These are phyloP conservation scores for Psophia crepitans DNA, from an alignment of 2,113 vertebrate species.

Conservation along the genomic window DNA sequence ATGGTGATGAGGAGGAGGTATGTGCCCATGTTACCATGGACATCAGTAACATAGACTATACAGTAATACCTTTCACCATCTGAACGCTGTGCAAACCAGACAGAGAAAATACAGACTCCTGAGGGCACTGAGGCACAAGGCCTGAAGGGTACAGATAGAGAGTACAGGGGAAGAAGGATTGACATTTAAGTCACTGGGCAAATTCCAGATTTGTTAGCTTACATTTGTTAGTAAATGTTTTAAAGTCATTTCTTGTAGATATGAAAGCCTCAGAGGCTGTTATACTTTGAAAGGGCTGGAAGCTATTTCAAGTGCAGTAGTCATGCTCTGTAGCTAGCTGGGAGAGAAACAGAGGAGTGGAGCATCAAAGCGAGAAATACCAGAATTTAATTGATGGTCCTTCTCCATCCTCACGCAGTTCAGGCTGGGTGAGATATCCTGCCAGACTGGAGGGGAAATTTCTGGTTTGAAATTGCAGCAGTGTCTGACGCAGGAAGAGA, in stretches of 20 bases:
- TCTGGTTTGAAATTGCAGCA: background rate
- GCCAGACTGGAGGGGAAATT: background rate
- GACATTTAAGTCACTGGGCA: background rate
- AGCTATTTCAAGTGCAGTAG: background rate
- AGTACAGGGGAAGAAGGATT: background rate
- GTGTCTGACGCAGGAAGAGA: background rate
- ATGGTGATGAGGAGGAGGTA: background rate
- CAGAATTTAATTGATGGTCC: background rate
- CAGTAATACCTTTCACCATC: background rate
- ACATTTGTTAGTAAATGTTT: background rate
- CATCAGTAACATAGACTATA: background rate
- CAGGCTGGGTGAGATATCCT: background rate
- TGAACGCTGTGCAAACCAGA: background rate
- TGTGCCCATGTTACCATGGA: background rate
- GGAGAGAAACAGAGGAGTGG: background rate
- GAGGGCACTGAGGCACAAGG: background rate
- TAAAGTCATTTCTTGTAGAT: background rate
- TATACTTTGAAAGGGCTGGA: background rate
- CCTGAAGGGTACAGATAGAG: background rate
- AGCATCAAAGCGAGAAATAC: background rate
- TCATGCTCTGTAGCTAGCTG: background rate
- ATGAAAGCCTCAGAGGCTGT: background rate
- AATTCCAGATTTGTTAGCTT: background rate
- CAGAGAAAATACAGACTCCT: background rate
- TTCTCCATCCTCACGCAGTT: background rate